Evolutionary conservation across 1,140 invertebrate genomes (phyloP), one percentile per base, ranked within the genome.

Genomic region (Palaemon carinicauda): DNA sequence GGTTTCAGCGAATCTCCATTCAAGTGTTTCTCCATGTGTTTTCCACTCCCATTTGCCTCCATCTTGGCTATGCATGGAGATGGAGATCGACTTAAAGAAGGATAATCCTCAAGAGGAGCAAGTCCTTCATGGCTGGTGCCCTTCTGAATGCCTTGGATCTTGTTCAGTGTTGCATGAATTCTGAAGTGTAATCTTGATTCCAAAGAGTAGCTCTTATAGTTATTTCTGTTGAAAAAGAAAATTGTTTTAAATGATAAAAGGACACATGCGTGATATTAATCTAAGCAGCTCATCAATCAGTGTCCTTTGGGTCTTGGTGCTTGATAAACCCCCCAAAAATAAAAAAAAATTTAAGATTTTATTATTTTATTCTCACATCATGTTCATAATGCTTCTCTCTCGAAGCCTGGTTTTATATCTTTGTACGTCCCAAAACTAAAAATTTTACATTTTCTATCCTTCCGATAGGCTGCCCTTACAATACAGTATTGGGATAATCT

Each of bases 161-260:
- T 93, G 89, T 93, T 92, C 12, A 96, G 90, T 80, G 95, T 95
- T 1, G 95, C 95, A 91, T 98, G 97, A 88, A 98, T 96, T 89
- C 96, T 93, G 92, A 98, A 98, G 91, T 98, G 97, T 29, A 99
- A 92, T 74, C 97, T 93, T 0, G 97, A 97, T 90, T 98, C 97
- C 78, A 98, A 92, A 1, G 95, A 94, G 91, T 98, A 98, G 4
- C 96, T 95, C n/a, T 96, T 96, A 91, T 95, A 98, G 90, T 96
- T 95, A 92, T 95, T 96, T 91, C 96, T 97, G 91, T 15, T 93
- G 75, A 93, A 89, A 89, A 12, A 3, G 41, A 89, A 91, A 90
- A 90, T 27, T 9, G 24, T 31, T 52, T 31, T 41, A 69, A 73
- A 19, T 9, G 21, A 7, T 41, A 10, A 41, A 80, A 69, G 2